Percentiles rank a stretch among this genome's conserved stretches.
phyloP scores from a whole-genome alignment of 2,797 vertebrate genomes.

The Lepidocolaptes lacrymiger region DNA sequence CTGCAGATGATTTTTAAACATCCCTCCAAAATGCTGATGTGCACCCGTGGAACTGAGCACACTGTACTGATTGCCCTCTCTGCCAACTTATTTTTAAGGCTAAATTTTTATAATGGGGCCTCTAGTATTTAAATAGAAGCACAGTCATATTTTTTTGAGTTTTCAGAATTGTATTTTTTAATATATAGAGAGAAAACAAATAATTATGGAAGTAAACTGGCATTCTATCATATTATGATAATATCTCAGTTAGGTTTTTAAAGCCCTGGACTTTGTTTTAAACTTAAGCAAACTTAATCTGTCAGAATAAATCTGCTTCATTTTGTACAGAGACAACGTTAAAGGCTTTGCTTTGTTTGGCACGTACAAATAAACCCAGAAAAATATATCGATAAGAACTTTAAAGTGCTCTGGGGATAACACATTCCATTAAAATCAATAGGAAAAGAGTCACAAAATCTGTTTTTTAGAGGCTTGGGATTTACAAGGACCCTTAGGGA shows the following conservation, averaged over 20 bases:
- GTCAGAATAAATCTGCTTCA: neutral
- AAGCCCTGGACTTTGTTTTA: neutral
- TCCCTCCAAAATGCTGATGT: neutral
- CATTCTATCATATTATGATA: neutral
- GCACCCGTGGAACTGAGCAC: neutral
- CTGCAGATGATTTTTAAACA: neutral
- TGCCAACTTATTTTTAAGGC: neutral
- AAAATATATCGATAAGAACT: neutral
- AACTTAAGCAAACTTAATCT: neutral
- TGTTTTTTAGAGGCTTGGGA: neutral
- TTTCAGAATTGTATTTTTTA: neutral
- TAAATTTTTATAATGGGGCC: neutral
- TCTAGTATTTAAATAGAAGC: neutral
- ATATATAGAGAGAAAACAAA: neutral
- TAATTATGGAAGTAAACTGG: neutral
- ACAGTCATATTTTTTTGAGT: neutral
- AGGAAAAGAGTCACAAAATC: neutral
- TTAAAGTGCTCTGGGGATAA: neutral
- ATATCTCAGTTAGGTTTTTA: neutral
- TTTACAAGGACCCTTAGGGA: conserved; percentile 35
- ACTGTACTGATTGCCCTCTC: neutral
- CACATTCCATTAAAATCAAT: neutral
- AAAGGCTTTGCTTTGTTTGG: neutral
- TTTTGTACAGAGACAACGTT: neutral
- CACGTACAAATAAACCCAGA: neutral